Evolutionary conservation across 2,113 vertebrate genomes (phyloP).

Genomic region (Bubo bubo): DNA sequence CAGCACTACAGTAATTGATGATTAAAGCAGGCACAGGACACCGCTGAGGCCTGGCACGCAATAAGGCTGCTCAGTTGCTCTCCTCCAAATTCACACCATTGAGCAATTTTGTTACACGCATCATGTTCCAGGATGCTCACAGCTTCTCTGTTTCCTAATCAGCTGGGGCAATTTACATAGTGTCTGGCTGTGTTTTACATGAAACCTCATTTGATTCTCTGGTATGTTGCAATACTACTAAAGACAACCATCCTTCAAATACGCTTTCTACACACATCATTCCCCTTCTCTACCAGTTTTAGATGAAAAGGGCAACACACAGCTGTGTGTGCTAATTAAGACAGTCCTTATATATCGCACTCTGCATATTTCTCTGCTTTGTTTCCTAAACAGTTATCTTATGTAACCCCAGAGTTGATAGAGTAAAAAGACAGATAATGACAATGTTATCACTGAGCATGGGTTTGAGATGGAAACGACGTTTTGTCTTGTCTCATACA

Average conservation of each 20-base stretch:
- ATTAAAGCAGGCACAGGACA: constrained; percentile 3
- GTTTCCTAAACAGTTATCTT: background rate
- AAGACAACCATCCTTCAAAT: background rate
- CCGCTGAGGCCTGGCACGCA: background rate
- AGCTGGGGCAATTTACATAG: background rate
- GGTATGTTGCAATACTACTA: background rate
- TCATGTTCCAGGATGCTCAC: background rate
- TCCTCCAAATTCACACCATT: background rate
- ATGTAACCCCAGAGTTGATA: background rate
- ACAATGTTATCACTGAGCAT: background rate
- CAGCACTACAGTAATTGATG: constrained; percentile 3
- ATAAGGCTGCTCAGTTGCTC: background rate
- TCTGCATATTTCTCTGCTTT: background rate
- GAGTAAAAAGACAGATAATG: background rate
- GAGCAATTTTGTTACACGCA: background rate
- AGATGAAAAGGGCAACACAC: background rate
- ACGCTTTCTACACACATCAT: background rate
- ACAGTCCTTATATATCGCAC: background rate
- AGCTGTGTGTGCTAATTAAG: background rate
- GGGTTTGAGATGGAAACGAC: background rate
- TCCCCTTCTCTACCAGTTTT: background rate
- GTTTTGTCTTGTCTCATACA: background rate
- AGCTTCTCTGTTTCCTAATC: constrained; percentile 8
- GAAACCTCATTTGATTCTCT: constrained; percentile 3
- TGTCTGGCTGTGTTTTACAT: constrained; percentile 13